Percentiles rank a stretch among this genome's conserved stretches.
phyloP scores from a whole-genome alignment of 2,888 invertebrate genomes.

The Cataglyphis altisquamis region DNA sequence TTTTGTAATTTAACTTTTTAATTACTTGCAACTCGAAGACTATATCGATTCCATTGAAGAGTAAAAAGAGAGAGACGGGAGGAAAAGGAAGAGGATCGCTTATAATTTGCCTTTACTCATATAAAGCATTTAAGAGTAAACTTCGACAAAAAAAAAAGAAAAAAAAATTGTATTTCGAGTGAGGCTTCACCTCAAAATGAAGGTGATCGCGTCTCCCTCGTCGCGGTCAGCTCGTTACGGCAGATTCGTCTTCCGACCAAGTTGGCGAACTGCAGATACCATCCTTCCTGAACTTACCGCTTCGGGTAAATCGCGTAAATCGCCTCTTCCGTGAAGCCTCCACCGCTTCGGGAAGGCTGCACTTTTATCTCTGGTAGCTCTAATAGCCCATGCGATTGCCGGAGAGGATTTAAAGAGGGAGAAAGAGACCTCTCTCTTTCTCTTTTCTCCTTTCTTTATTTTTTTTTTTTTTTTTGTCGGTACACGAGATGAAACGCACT shows the following conservation, averaged over 20 bases:
- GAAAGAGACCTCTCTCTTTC: background rate
- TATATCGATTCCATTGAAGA: background rate
- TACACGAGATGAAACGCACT: slow-evolving; percentile 7
- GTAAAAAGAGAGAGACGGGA: background rate
- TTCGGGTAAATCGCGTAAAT: slow-evolving; percentile 43
- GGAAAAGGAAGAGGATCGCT: background rate
- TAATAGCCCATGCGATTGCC: slow-evolving; percentile 26
- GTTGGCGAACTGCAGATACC: slow-evolving; percentile 30
- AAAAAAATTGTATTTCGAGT: background rate
- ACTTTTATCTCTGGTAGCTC: slow-evolving; percentile 22
- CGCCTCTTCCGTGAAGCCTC: slow-evolving; percentile 19
- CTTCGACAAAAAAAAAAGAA: background rate
- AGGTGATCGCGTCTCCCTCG: slow-evolving; percentile 11
- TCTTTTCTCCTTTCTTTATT: background rate
- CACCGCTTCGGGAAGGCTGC: background rate
- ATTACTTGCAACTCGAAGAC: background rate
- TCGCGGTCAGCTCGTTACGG: background rate
- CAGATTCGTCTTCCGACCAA: slow-evolving; percentile 10
- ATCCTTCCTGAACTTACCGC: slow-evolving; percentile 28
- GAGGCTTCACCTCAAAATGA: background rate
- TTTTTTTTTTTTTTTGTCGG: background rate
- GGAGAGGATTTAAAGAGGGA: background rate
- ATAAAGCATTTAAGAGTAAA: background rate
- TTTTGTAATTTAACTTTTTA: slow-evolving; percentile 5
- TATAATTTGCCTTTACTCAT: background rate